Evolutionary conservation across 2,888 invertebrate species (phyloP).

Genomic region (Oxytorus armatus): DNA sequence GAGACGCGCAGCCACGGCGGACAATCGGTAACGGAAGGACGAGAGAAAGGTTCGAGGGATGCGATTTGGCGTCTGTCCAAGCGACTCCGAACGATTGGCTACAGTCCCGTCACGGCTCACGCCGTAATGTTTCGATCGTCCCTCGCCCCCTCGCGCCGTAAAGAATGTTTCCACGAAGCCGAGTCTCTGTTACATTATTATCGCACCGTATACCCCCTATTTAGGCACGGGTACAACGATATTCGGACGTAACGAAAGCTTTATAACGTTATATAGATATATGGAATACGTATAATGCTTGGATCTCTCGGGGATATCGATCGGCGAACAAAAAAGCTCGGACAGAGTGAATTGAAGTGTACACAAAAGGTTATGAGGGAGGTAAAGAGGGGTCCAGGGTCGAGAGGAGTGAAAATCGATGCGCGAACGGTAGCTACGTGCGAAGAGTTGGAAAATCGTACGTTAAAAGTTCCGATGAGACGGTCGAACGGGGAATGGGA

Average conservation of each 20-base stretch:
- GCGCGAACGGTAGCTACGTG: slow-evolving; percentile 17
- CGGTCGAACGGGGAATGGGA: slow-evolving; percentile 25
- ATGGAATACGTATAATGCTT: slow-evolving; percentile 42
- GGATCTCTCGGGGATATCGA: slow-evolving; percentile 55
- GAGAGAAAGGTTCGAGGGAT: slow-evolving; percentile 69
- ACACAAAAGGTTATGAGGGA: slow-evolving; percentile 15
- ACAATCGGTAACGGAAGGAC: slow-evolving; percentile 34
- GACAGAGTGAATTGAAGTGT: slow-evolving; percentile 30
- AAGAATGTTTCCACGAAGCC: slow-evolving; percentile 55
- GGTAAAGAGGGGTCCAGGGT: slow-evolving; percentile 2
- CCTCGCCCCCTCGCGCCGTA: slow-evolving; percentile 57
- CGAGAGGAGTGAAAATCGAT: slow-evolving; percentile 50
- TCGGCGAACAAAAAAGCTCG: slow-evolving; percentile 40
- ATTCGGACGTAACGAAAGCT: slow-evolving; percentile 3
- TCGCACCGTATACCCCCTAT: slow-evolving; percentile 26
- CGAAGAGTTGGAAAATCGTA: slow-evolving; percentile 49
- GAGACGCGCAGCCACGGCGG: slow-evolving; percentile 20
- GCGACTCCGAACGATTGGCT: slow-evolving; percentile 81
- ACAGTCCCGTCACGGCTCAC: slow-evolving; percentile 60
- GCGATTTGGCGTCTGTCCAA: slow-evolving; percentile 80
- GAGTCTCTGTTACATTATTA: slow-evolving; percentile 12
- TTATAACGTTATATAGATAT: slow-evolving; percentile 21
- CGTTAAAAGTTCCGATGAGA: slow-evolving; percentile 52
- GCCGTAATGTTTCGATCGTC: slow-evolving; percentile 67
- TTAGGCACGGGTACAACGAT: slow-evolving; percentile 43